Conservation (phyloP, 2,888 invertebrate species). For the Pseudolycoriella hygida region DNA sequence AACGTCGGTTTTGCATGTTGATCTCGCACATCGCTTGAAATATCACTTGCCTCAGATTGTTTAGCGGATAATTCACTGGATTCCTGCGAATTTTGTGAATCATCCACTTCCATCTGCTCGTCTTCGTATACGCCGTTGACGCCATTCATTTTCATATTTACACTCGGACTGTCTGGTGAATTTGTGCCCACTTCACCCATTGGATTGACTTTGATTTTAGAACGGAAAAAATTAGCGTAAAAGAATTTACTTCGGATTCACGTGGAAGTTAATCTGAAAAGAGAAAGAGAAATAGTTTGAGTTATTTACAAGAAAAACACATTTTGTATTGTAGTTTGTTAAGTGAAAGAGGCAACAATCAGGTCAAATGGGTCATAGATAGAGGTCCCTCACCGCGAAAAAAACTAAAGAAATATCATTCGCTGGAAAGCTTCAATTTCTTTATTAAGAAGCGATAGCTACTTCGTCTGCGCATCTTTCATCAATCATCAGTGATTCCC, state of each 20-base stretch:
- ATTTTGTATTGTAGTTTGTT: too few relatives aligned
- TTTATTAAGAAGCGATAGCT: too few relatives aligned
- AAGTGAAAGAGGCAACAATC: background rate
- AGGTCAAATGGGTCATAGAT: too few relatives aligned
- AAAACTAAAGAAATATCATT: too few relatives aligned
- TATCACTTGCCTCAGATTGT: background rate
- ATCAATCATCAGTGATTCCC: too few relatives aligned
- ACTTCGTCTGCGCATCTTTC: too few relatives aligned
- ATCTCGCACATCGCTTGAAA: background rate
- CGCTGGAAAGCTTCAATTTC: too few relatives aligned
- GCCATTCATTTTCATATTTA: slow-evolving; percentile 20
- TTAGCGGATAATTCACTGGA: slow-evolving; percentile 1
- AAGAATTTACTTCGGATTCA: too few relatives aligned
- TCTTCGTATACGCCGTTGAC: slow-evolving; percentile 15
- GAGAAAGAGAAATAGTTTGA: background rate
- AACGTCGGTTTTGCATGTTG: background rate
- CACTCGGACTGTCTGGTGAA: slow-evolving; percentile 15
- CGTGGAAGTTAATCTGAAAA: background rate
- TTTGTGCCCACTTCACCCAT: slow-evolving; percentile 17
- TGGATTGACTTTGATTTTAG: background rate
- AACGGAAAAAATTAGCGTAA: too few relatives aligned
- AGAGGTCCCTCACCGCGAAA: too few relatives aligned
- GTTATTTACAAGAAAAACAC: background rate
- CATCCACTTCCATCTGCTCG: slow-evolving; percentile 14
- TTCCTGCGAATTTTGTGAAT: slow-evolving; percentile 12